A percentile compares a stretch with the other conserved stretches of the same genome.
Conservation (phyloP, 2,888 invertebrate species). For the Kryphioiulus occultus region DNA sequence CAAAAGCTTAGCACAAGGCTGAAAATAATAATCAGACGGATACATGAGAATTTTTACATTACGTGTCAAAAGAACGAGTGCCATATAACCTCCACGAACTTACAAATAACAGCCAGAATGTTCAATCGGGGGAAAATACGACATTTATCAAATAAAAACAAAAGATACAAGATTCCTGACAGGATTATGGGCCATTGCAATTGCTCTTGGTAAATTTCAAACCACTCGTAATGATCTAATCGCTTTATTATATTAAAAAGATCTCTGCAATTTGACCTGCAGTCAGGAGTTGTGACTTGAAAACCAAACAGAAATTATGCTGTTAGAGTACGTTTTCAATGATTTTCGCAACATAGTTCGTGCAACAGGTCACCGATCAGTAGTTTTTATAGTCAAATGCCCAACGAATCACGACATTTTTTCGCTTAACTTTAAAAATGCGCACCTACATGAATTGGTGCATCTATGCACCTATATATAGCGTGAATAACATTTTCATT, state of each 20-base stretch:
- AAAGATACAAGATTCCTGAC: slow-evolving; percentile 31
- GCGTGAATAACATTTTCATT: no score
- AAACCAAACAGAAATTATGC: background rate
- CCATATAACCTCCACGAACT: background rate
- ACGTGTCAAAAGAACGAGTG: background rate
- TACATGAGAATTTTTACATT: background rate
- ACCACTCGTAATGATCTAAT: background rate
- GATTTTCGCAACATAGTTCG: background rate
- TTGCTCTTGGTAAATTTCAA: background rate
- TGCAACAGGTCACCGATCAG: background rate
- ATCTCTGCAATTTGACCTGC: background rate
- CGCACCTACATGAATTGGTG: no score
- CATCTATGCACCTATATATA: no score
- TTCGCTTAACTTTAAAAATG: no score
- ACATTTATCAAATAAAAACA: background rate
- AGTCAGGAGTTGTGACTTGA: background rate
- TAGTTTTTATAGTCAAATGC: background rate
- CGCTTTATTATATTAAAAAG: background rate
- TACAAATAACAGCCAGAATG: background rate
- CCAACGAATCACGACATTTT: background rate
- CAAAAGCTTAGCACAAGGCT: background rate
- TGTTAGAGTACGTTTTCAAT: background rate
- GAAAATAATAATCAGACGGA: background rate
- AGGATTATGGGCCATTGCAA: background rate
- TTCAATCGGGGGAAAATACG: background rate